phyloP scores from a whole-genome alignment of 2,113 vertebrate genomes.

The Lampris megalopsis region DNA sequence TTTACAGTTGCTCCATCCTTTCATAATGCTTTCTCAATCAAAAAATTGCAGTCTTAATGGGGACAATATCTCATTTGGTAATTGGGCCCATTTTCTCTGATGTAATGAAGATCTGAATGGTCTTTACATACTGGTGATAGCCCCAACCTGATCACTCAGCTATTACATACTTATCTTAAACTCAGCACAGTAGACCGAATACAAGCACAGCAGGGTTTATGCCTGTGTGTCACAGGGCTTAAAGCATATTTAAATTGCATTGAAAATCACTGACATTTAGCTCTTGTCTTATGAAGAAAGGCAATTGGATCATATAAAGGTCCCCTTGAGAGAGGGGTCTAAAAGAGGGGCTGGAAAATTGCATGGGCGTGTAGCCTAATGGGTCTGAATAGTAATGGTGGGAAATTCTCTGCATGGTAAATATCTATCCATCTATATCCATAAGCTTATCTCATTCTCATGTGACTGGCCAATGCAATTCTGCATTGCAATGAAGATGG shows the following conservation, averaged over 20 bases:
- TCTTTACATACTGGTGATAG: conserved; percentile 54
- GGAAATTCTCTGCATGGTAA: conserved; percentile 57
- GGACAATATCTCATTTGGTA: conserved; percentile 35
- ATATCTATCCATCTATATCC: conserved; percentile 54
- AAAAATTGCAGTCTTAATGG: conserved; percentile 20
- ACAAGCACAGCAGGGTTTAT: conserved; percentile 27
- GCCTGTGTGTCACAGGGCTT: conserved; percentile 37
- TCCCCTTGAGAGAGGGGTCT: conserved; percentile 31
- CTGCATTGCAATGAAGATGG: conserved; percentile 59
- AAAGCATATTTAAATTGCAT: conserved; percentile 25
- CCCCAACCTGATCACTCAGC: conserved; percentile 42
- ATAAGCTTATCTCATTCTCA: conserved; percentile 51
- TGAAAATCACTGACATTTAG: conserved; percentile 60
- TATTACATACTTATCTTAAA: conserved; percentile 51
- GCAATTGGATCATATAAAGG: conserved; percentile 58
- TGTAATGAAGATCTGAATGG: conserved; percentile 61
- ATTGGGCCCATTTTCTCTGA: conserved; percentile 49
- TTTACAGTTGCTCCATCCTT: background rate
- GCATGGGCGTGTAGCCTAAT: conserved; percentile 49
- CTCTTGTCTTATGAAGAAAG: conserved; percentile 52
- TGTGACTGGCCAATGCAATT: conserved; percentile 55
- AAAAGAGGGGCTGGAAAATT: conserved; percentile 45
- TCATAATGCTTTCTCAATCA: background rate
- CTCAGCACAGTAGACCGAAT: conserved; percentile 4
- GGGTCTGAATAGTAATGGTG: conserved; percentile 33